These are phyloP conservation scores for Apomyelois bistriatella DNA, from an alignment of 2,888 invertebrate genomes.

Conservation along the genomic window DNA sequence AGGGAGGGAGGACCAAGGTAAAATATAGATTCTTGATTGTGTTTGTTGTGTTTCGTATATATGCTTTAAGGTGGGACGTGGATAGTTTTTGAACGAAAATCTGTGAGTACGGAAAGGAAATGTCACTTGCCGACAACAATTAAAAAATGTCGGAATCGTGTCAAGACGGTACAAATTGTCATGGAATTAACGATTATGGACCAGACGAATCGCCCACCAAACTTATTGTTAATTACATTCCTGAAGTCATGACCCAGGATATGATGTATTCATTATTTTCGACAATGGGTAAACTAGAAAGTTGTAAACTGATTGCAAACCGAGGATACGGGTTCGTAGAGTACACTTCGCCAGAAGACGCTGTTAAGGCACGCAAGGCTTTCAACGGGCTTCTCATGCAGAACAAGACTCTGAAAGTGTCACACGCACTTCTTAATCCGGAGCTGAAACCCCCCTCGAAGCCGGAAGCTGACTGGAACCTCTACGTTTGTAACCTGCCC, in stretches of 20 bases:
- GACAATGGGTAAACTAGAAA: conserved; percentile 79
- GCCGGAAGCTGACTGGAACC: conserved; percentile 79
- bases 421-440: conserved; percentile 73
- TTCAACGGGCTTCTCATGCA: conserved; percentile 78
- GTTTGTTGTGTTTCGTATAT: no score
- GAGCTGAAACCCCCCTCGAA: conserved; percentile 74
- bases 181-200: conserved; percentile 77
- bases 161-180: conserved; percentile 78
- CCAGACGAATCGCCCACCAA: conserved; percentile 79
- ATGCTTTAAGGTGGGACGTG: conserved; percentile 16
- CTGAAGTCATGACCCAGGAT: conserved; percentile 80
- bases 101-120: conserved; percentile 51
- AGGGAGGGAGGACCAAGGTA: no score
- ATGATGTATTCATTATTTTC: conserved; percentile 80
- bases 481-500: conserved; percentile 79
- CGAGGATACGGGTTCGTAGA: conserved; percentile 79
- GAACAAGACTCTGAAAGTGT: conserved; percentile 77
- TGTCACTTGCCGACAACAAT: conserved; percentile 80
- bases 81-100: conserved; percentile 46
- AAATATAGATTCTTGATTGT: no score
- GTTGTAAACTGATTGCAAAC: conserved; percentile 79
- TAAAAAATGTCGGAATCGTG: conserved; percentile 82
- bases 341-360: conserved; percentile 75
- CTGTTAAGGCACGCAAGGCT: conserved; percentile 73
- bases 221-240: conserved; percentile 81